Base-by-base conservation (phyloP, 2,888 invertebrate genomes). In the Thalpophila matura region DNA sequence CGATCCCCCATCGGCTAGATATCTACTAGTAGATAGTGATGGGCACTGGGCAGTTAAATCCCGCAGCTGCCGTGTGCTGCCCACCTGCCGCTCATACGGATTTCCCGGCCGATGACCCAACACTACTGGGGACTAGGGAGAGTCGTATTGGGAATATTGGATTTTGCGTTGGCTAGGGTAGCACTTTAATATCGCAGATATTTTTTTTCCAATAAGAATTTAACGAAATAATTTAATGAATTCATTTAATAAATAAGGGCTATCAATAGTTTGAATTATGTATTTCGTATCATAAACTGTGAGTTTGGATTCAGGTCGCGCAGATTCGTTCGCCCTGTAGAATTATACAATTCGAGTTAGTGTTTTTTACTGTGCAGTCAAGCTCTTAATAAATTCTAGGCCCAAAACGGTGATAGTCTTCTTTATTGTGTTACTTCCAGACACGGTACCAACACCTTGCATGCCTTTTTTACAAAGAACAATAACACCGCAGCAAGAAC, bases 1-100 rank as follows among this genome's bases (percentile, higher is more conserved):
- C 47, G 59, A 37, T 56, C 72, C 73, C 74, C 73, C 69, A 53
- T 61, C 63, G 58, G 40, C 63, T 78, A 79, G 80, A 60, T 72
- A n/a, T n/a, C n/a, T n/a, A 56, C 60, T 24, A 42, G 47, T 58
- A 69, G 74, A 77, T 77, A 77, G 70, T 68, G 60, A 65, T 64
- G 69, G 71, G 63, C 61, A 64, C 63, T 64, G 69, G 71, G 63
- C 61, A 64, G 74, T 64, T 74, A 79, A 76, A 83, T 78, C 72
- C 74, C 59, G 46, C 74, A 72, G 72, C 72, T 73, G 79, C 80
- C 87, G 90, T 81, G 83, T 87, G 90, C 83, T 80, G 14, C 51
- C 69, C 89, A 89, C 90, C 89, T 90, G 90, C 49, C 47, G 50
- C 54, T 68, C 77, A 79, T 81, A 80, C 86, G 89, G 89, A 89